Evolutionary conservation across 2,797 vertebrate genomes (phyloP), one percentile per base, ranked within the genome.

Genomic region (Sebastes vulpes): DNA sequence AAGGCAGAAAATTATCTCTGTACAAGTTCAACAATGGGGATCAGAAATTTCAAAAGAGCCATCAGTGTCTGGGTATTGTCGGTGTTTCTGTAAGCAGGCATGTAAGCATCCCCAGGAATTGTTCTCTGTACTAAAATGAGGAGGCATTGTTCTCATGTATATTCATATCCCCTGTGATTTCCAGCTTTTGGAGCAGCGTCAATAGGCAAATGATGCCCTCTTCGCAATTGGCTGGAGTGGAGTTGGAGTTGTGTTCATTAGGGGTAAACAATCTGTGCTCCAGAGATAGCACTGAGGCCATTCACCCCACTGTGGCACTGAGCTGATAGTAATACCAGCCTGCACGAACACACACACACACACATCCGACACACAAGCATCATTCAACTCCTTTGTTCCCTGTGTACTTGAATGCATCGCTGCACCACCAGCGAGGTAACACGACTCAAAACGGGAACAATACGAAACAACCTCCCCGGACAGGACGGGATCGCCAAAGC

Each of bases 221-320:
- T 72, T 69, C 80, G 77, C 74, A 68, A 72, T 88, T 87, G 85
- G 77, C 84, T 85, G 79, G 74, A 80, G 85, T 81, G 79, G 83
- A 82, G 82, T 82, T 85, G 59, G 89, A 92, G 86, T 90, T 79
- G 74, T 86, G 88, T 90, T 92, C 92, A 91, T 93, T 89, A 87
- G 79, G 16, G 75, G 82, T 90, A 94, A 95, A 94, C 93, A 95
- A 87, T 88, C 94, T 94, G 93, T 54, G 90, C 81, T 88, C 82
- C 86, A 80, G 86, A 92, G 95, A 95, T 94, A 94, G 91, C 90
- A 87, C 71, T 46, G 80, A 77, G 83, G 74, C 88, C 88, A 84
- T 89, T 90, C 88, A 90, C 88, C 89, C 81, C 65, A 74, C 50
- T 75, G 83, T 90, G 82, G 86, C 89, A 88, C 81, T 69, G 80